Percentiles rank a stretch among this genome's conserved stretches.
Conservation (phyloP, 2,113 vertebrate genomes). For the Mormyrus iriodes region DNA sequence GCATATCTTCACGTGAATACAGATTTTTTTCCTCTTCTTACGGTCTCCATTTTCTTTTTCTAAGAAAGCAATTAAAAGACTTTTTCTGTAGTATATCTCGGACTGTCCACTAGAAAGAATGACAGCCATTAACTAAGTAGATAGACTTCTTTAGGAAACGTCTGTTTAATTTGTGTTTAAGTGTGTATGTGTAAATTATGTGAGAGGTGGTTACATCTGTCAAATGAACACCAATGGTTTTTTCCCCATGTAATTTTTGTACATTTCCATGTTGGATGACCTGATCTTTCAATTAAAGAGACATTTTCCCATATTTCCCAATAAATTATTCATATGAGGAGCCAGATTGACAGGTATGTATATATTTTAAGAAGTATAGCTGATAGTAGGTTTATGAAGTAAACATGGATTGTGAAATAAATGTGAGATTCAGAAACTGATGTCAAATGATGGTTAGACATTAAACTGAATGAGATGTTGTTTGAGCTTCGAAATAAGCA, state of each 20-base stretch:
- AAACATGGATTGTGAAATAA: conserved; percentile 29
- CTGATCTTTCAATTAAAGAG: too few relatives aligned
- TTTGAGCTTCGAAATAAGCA: conserved; percentile 1
- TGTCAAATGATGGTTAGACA: conserved; percentile 16
- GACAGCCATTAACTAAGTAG: too few relatives aligned
- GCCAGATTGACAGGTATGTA: conserved; percentile 24
- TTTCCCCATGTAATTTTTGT: too few relatives aligned
- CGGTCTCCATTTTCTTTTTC: conserved; percentile 14
- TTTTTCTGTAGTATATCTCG: background rate
- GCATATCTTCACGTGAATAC: too few relatives aligned
- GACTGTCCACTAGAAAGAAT: too few relatives aligned
- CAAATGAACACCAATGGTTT: too few relatives aligned
- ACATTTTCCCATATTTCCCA: background rate
- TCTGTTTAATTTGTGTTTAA: too few relatives aligned
- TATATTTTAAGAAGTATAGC: conserved; percentile 35
- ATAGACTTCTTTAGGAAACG: too few relatives aligned
- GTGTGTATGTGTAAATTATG: too few relatives aligned
- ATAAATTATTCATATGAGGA: conserved; percentile 27
- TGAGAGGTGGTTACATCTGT: too few relatives aligned
- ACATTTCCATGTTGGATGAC: too few relatives aligned
- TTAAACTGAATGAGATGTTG: conserved; percentile 10
- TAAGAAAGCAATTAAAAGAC: background rate
- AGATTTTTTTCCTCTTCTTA: background rate
- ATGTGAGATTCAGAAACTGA: conserved; percentile 29
- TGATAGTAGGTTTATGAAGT: conserved; percentile 30